Base-by-base conservation (phyloP, 2,113 vertebrate genomes). In the Sceloporus tristichus region DNA sequence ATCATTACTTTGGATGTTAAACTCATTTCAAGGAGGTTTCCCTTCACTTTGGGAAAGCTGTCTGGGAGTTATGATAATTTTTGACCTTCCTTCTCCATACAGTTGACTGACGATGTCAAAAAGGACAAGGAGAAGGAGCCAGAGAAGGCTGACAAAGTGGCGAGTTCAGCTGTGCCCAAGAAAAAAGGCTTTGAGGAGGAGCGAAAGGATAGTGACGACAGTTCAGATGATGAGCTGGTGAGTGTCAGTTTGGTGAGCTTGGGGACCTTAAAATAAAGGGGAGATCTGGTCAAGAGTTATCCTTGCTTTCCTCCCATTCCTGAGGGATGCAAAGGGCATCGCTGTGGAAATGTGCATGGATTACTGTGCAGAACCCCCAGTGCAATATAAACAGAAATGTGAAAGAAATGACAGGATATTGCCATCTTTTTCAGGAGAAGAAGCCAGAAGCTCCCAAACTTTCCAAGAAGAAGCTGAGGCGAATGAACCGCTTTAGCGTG, bases 401-500 rank as follows among this genome's bases (percentile, higher is more conserved):
- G 16, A 7, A 29, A 18, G 56, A n/a, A 29, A 16, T 82, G 68
- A 1, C n/a, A 8, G 25, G 21, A 9, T 2, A 56, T 71, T 80
- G 13, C 1, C 1, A 1, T 48, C 18, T 77, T 0, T 48, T 87
- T 0, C 93, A 99, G 98, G 98, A 98, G 21, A 90, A 96, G 87
- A 98, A 97, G 85, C 95, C 93, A 0, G 98, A 99, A 89, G 96
- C 88, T 0, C 97, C 98, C 1, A 99, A 99, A 82, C 94, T 99
- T 75, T 99, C 98, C 25, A 99, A 99, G 96, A 99, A 99, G 96
- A 99, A 99, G 90, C 92, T 99, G 93, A 96, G 98, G 87, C 96
- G 98, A 82, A 98, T 99, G 98, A 99, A 99, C 88, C 96, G 98
- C 53, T 96, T 99, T 92, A 99, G 98, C 0, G 98, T 99, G 89